Evolutionary conservation across 53 echinoderm and acorn worm genomes (phyloP).

Genomic region (Mesocentrotus franciscanus): DNA sequence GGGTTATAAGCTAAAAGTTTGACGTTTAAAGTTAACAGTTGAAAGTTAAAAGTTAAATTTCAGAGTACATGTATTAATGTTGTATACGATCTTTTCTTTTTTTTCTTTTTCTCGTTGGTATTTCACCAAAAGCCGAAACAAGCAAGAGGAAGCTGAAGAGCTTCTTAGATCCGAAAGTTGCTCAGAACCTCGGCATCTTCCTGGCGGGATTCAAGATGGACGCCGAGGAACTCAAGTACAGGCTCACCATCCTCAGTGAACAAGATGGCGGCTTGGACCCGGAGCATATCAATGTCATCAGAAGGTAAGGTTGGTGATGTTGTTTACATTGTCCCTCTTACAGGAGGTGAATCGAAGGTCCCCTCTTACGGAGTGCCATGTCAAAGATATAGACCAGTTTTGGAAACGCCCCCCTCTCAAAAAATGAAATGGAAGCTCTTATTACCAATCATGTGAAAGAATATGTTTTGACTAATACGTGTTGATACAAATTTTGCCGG

Average conservation of each 20-base stretch:
- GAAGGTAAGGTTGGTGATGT: conserved; percentile 72
- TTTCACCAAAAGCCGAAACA: not conserved
- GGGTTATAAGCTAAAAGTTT: too few relatives aligned
- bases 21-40: too few relatives aligned
- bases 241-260: conserved; percentile 87
- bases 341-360: not conserved
- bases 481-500: too few relatives aligned
- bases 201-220: conserved; percentile 99
- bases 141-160: conserved; percentile 93
- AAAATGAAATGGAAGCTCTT: too few relatives aligned
- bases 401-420: too few relatives aligned
- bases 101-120: not conserved
- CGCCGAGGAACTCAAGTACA: conserved; percentile 85
- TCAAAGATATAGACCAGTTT: too few relatives aligned
- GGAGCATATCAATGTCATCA: conserved; percentile 90
- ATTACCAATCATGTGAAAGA: too few relatives aligned
- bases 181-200: conserved; percentile 99
- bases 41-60: too few relatives aligned
- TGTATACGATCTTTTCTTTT: not conserved
- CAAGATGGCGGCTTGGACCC: conserved; percentile 90
- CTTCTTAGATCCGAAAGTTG: conserved; percentile 95
- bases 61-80: not conserved
- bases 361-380: not conserved
- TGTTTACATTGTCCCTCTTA: not conserved
- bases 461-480: too few relatives aligned